Evolutionary conservation across 2,797 vertebrate genomes (phyloP).

Genomic region (Enteromius treurensis): DNA sequence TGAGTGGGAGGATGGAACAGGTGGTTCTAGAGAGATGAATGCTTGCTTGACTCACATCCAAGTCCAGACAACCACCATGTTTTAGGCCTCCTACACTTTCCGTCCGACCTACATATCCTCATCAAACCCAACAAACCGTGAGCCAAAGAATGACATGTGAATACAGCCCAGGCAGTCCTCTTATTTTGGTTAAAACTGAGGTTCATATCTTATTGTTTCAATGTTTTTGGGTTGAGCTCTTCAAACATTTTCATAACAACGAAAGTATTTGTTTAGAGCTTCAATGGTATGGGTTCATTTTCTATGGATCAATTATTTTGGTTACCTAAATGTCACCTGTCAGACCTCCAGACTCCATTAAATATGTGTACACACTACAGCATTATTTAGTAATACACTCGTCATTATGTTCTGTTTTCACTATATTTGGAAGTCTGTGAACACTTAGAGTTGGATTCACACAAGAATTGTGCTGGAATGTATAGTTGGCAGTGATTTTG

Average conservation of each 20-base stretch:
- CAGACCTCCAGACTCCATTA: neutral
- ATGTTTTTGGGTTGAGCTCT: neutral
- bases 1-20: constrained; percentile 37
- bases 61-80: constrained; percentile 44
- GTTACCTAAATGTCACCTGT: neutral
- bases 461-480: constrained; percentile 36
- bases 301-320: neutral
- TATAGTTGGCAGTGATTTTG: constrained; percentile 65
- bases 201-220: neutral
- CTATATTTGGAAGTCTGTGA: constrained; percentile 14
- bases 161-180: neutral
- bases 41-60: constrained; percentile 48
- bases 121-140: constrained; percentile 14
- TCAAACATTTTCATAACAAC: constrained; percentile 10
- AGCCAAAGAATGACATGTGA: constrained; percentile 2
- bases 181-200: neutral
- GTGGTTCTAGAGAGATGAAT: constrained; percentile 55
- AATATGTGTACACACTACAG: neutral
- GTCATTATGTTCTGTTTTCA: neutral
- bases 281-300: neutral
- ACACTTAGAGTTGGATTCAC: constrained; percentile 20
- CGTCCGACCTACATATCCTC: constrained; percentile 57
- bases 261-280: neutral
- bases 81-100: constrained; percentile 54
- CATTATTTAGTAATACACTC: neutral